These are phyloP conservation scores for Nephila pilipes DNA, from an alignment of 1,140 invertebrate species.

Conservation along the genomic window DNA sequence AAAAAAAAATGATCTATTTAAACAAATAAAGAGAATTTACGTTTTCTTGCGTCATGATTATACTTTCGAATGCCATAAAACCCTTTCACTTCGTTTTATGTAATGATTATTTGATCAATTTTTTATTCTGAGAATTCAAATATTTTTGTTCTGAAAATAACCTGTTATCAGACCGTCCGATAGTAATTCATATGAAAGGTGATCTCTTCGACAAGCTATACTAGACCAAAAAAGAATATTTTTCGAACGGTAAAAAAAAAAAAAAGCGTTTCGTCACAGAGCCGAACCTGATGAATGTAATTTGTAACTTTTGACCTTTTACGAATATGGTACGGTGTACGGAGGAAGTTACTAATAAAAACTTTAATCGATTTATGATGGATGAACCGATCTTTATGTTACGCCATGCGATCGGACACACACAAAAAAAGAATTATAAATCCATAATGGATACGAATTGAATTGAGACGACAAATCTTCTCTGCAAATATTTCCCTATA, in stretches of 20 bases:
- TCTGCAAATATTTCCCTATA: no score
- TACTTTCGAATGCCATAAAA: no score
- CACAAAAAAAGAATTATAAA: neutral
- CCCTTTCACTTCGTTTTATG: no score
- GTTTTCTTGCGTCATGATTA: no score
- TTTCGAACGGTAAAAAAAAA: neutral
- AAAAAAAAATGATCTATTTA: no score
- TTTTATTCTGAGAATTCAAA: no score
- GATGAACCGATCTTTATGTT: conserved; percentile 15
- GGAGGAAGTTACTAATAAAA: conserved; percentile 32
- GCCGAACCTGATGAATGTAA: conserved; percentile 60
- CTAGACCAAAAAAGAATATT: neutral
- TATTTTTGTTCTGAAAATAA: no score
- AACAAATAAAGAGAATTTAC: no score
- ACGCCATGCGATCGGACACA: conserved; percentile 17
- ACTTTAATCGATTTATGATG: conserved; percentile 64
- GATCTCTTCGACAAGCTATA: neutral
- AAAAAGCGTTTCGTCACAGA: neutral
- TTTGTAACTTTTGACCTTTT: conserved; percentile 65
- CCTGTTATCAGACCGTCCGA: neutral
- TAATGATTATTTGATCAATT: no score
- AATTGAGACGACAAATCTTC: neutral
- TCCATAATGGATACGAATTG: neutral
- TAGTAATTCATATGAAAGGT: neutral
- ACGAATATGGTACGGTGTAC: neutral